phyloP scores from a whole-genome alignment of 1,140 invertebrate genomes.

The Heterodera schachtii region DNA sequence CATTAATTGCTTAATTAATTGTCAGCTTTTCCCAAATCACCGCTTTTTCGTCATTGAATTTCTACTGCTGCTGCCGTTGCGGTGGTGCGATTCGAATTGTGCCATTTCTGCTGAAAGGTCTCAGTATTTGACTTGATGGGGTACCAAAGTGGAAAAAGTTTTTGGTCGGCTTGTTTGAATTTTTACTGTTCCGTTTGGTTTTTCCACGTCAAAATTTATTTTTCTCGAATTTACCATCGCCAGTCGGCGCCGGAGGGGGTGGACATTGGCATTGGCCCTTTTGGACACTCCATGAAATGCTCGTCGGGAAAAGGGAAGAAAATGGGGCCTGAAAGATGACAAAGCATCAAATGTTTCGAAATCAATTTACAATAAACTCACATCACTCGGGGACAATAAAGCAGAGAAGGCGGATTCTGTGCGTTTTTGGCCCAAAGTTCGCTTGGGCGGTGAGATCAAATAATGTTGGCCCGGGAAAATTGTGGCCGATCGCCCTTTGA shows the following conservation, averaged over 20 bases:
- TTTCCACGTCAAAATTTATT: too few species aligned
- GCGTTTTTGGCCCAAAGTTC: slow-evolving; percentile 17
- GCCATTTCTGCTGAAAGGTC: background rate
- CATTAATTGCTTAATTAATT: background rate
- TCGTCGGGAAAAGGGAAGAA: slow-evolving; percentile 16
- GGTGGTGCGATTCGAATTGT: background rate
- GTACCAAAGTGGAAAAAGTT: too few species aligned
- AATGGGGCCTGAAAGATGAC: background rate
- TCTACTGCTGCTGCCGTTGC: background rate
- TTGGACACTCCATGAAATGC: slow-evolving; percentile 26
- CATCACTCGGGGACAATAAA: slow-evolving; percentile 3
- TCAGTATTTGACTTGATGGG: too few species aligned
- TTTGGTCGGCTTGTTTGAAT: too few species aligned
- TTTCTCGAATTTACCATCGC: background rate
- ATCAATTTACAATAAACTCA: background rate
- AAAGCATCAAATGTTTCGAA: background rate
- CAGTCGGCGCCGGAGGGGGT: background rate
- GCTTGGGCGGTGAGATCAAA: slow-evolving; percentile 28
- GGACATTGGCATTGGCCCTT: background rate
- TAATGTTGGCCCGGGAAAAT: slow-evolving; percentile 17
- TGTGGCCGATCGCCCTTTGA: background rate
- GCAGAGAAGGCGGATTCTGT: slow-evolving; percentile 26
- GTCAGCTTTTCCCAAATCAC: background rate
- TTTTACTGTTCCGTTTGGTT: too few species aligned
- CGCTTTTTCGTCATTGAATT: background rate